Base-by-base conservation (phyloP, 2,888 invertebrate species). In the Alloscopus bannaensis region DNA sequence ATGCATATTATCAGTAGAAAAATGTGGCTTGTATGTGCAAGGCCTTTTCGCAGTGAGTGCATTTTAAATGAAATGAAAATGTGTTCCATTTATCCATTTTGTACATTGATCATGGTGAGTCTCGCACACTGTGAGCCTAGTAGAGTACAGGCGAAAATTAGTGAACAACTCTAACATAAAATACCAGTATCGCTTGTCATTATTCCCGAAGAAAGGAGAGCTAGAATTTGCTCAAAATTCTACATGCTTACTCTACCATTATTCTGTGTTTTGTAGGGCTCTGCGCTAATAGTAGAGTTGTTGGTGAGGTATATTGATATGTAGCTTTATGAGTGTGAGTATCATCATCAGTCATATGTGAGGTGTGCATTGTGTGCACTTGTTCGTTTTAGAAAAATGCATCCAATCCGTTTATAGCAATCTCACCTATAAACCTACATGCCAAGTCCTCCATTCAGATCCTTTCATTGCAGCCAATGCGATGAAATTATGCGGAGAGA, bases 401-500 rank as follows among this genome's bases (percentile, higher is more conserved):
- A 65, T 64, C 31, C 66, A 75, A 68, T 68, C 60, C 77, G 29
- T 69, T 77, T 55, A 68, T 40, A 60, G 68, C 55, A 66, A 64
- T 82, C 81, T 84, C 84, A 84, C 84, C 84, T 82, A 84, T 84
- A 84, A 84, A 84, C 84, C 84, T 84, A 84, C 80, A 84, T 84
- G 82, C 77, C 80, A 82, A 83, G 70, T 78, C 75, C 82, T 70
- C 81, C 81, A 81, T 83, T 76, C 77, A 57, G 66, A 55, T 42
- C 57, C 6, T 52, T 69, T 57, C 57, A 40, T 18, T 57, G 57
- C 40, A 59, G 47, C 50, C 71, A 71, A 71, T 59, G 18, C 40
- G 68, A 45, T 59, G 45, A 57, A 70, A 62, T 29, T 29, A 24
- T 31, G 24, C 40, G 59, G 47, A 8, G 47, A 40, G 68, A 66